Conservation (phyloP, 2,888 invertebrate genomes). For the Lasius platythorax region DNA sequence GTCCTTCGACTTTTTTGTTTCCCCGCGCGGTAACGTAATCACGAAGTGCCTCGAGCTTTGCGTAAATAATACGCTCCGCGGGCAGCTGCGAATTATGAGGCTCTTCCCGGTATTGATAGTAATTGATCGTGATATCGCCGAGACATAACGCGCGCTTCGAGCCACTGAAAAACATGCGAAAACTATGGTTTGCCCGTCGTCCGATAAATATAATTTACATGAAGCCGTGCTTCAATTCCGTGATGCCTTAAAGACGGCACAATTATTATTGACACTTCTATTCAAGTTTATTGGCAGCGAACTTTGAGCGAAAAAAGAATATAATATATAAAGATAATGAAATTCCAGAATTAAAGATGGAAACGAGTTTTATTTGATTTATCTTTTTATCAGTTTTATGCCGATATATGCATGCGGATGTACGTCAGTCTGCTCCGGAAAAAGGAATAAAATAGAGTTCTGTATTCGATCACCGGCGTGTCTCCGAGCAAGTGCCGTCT, state of each 20-base stretch:
- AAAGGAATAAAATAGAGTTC: slow-evolving; percentile 81
- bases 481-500: slow-evolving; percentile 70
- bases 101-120: slow-evolving; percentile 77
- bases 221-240: neutral
- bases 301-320: neutral
- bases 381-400: slow-evolving; percentile 69
- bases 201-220: slow-evolving; percentile 47
- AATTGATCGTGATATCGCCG: slow-evolving; percentile 73
- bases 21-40: slow-evolving; percentile 64
- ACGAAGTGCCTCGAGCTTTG: slow-evolving; percentile 68
- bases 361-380: slow-evolving; percentile 81
- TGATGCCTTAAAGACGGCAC: neutral
- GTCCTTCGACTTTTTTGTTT: slow-evolving; percentile 63
- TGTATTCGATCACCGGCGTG: slow-evolving; percentile 79
- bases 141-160: slow-evolving; percentile 29
- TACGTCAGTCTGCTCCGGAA: slow-evolving; percentile 81
- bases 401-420: slow-evolving; percentile 65
- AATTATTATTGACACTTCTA: neutral
- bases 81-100: slow-evolving; percentile 79
- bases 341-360: slow-evolving; percentile 81
- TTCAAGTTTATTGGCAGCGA: neutral
- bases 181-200: slow-evolving; percentile 19
- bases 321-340: neutral
- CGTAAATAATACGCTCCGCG: slow-evolving; percentile 78
- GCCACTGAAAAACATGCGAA: slow-evolving; percentile 57